Percentiles rank a stretch among this genome's conserved stretches.
phyloP scores from a whole-genome alignment of 2,113 vertebrate genomes.

The Hyla sarda region DNA sequence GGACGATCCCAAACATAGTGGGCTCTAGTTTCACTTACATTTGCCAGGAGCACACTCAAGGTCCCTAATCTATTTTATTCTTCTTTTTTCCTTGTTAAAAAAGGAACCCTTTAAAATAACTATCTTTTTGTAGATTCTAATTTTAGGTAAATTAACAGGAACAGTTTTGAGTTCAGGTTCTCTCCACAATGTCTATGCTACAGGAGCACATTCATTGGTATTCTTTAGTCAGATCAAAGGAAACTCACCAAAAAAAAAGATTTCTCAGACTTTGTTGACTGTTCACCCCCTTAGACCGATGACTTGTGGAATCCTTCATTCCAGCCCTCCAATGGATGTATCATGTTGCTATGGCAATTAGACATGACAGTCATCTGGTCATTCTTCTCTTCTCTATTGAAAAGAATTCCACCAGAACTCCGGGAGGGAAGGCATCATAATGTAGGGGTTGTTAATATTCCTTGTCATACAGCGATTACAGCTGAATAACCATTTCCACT shows the following conservation, averaged over 20 bases:
- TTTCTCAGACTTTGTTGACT: background rate
- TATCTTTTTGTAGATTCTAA: background rate
- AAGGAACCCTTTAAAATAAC: too few relatives aligned
- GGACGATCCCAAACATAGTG: too few relatives aligned
- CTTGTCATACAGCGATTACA: conserved; percentile 15
- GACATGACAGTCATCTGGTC: background rate
- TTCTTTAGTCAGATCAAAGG: background rate
- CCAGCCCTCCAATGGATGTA: background rate
- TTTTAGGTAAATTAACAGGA: background rate
- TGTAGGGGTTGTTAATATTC: conserved; percentile 12
- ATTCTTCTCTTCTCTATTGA: background rate
- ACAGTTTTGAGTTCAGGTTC: background rate
- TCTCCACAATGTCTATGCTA: background rate
- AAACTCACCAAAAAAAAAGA: background rate
- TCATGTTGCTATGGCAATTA: background rate
- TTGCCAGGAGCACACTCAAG: background rate
- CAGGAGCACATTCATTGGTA: background rate
- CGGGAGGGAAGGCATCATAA: background rate
- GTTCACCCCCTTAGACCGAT: background rate
- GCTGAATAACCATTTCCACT: background rate
- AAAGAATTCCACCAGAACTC: background rate
- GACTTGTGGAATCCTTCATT: background rate
- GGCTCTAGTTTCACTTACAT: background rate
- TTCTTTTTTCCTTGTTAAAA: too few relatives aligned
- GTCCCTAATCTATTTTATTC: background rate